These are phyloP conservation scores for Xerus rutilus DNA, from an alignment of 2,797 vertebrate species.

Conservation along the genomic window DNA sequence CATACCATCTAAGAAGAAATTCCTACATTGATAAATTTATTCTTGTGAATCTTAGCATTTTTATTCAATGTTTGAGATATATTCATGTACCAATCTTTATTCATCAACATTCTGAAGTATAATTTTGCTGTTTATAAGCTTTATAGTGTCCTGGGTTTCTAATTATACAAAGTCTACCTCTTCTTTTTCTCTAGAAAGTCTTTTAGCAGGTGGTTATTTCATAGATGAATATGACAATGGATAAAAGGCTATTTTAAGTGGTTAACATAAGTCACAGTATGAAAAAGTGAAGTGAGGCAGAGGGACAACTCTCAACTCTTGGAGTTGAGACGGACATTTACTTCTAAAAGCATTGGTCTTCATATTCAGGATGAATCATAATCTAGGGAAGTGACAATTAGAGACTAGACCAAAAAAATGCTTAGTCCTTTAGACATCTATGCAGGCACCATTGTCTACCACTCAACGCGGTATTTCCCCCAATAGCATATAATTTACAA, in stretches of 20 bases:
- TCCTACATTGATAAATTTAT: not conserved
- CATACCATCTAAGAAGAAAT: not conserved
- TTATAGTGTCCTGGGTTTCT: not conserved
- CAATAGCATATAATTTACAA: not conserved
- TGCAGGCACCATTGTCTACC: not conserved
- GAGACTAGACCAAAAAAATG: not conserved
- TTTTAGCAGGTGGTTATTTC: not conserved
- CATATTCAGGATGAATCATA: not conserved
- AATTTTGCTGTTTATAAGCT: not conserved
- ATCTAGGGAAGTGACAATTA: not conserved
- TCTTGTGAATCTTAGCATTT: not conserved
- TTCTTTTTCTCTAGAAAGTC: not conserved
- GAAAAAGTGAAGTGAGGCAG: not conserved
- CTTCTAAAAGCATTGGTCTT: not conserved
- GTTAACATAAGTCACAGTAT: not conserved
- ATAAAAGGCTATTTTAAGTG: not conserved
- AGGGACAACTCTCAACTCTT: not conserved
- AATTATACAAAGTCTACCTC: not conserved
- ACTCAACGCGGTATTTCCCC: not conserved
- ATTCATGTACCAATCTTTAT: not conserved
- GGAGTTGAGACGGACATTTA: not conserved
- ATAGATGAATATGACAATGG: not conserved
- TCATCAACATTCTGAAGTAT: constrained; percentile 12
- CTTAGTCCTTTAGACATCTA: not conserved
- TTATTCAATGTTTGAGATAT: not conserved